These are phyloP conservation scores for Parochlus steinenii DNA, from an alignment of 2,888 invertebrate genomes.

Conservation along the genomic window DNA sequence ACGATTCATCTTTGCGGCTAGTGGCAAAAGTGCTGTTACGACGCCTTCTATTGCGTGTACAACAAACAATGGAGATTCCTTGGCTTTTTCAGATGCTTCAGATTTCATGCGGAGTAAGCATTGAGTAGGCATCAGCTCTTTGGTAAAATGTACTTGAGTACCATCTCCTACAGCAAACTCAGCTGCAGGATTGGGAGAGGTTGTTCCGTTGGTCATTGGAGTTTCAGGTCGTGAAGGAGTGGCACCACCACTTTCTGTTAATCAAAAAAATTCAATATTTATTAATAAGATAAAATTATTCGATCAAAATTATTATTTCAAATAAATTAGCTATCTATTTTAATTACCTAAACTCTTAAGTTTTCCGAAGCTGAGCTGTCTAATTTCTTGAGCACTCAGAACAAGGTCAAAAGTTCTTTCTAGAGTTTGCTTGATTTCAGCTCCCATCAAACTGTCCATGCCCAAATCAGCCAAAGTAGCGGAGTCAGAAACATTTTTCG, in stretches of 20 bases:
- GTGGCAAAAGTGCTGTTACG: slow-evolving; percentile 46
- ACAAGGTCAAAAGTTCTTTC: slow-evolving; percentile 85
- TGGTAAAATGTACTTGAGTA: slow-evolving; percentile 37
- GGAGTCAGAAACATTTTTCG: slow-evolving; percentile 54
- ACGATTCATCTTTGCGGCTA: slow-evolving; percentile 55
- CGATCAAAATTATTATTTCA: background rate
- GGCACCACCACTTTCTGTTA: slow-evolving; percentile 19
- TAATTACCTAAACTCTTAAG: slow-evolving; percentile 42
- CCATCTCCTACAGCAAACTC: slow-evolving; percentile 28
- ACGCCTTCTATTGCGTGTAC: slow-evolving; percentile 83
- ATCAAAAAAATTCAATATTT: background rate
- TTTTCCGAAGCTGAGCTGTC: slow-evolving; percentile 62
- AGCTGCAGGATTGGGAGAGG: slow-evolving; percentile 18
- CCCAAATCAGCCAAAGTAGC: slow-evolving; percentile 85
- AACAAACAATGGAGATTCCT: slow-evolving; percentile 42
- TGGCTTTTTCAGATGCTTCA: slow-evolving; percentile 29
- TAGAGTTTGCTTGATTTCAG: slow-evolving; percentile 92
- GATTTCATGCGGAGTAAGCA: slow-evolving; percentile 49
- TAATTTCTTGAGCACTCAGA: slow-evolving; percentile 80
- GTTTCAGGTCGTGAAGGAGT: slow-evolving; percentile 18
- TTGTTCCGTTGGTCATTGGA: slow-evolving; percentile 16
- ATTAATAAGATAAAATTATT: background rate
- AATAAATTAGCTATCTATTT: background rate
- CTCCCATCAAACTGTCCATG: slow-evolving; percentile 97
- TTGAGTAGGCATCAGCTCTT: slow-evolving; percentile 59